These are phyloP conservation scores for Tachina lurida DNA, from an alignment of 2,888 invertebrate genomes.

Conservation along the genomic window DNA sequence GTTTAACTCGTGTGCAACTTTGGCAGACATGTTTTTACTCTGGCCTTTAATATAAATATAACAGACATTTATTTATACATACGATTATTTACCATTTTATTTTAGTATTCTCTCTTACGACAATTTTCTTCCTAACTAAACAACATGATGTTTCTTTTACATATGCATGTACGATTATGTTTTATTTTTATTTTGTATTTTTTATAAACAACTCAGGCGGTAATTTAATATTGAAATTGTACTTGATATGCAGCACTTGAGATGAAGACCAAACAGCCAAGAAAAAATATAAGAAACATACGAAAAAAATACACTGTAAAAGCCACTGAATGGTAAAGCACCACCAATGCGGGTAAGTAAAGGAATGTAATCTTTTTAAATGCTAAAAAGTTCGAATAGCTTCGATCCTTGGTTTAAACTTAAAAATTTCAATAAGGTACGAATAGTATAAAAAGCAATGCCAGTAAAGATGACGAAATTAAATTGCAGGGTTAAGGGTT, in stretches of 20 bases:
- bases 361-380: slow-evolving; percentile 13
- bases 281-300: slow-evolving; percentile 34
- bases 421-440: too few relatives aligned
- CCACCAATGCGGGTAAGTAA: background rate
- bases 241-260: slow-evolving; percentile 65
- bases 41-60: slow-evolving; percentile 18
- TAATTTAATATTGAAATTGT: slow-evolving; percentile 70
- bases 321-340: slow-evolving; percentile 25
- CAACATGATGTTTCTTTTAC: slow-evolving; percentile 51
- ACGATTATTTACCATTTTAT: slow-evolving; percentile 38
- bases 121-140: slow-evolving; percentile 65
- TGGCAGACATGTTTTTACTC: slow-evolving; percentile 28
- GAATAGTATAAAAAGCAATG: too few relatives aligned
- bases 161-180: background rate
- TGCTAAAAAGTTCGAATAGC: too few relatives aligned
- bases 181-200: background rate
- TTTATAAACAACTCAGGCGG: slow-evolving; percentile 54
- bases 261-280: slow-evolving; percentile 56
- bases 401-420: too few relatives aligned
- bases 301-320: slow-evolving; percentile 25
- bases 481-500: too few relatives aligned
- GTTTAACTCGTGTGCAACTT: slow-evolving; percentile 57
- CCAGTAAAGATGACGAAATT: too few relatives aligned
- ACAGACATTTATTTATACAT: background rate
- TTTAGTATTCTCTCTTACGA: slow-evolving; percentile 50